phyloP scores from a whole-genome alignment of 1,140 invertebrate genomes.

The Dreissena rostriformis region DNA sequence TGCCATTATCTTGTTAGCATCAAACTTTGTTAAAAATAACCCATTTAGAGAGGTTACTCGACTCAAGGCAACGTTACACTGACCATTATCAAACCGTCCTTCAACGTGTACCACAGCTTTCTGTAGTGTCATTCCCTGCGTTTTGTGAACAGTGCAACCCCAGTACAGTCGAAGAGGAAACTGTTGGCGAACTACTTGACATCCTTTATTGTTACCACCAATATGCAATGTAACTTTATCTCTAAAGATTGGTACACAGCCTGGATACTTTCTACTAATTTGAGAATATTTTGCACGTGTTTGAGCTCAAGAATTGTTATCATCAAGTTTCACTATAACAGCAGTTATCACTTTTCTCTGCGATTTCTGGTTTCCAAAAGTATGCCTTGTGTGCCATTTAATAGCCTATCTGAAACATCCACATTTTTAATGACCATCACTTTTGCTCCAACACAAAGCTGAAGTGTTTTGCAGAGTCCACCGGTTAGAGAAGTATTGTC shows the following conservation, averaged over 20 bases:
- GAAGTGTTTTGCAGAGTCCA: neutral
- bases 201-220: neutral
- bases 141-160: slow-evolving; percentile 33
- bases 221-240: slow-evolving; percentile 11
- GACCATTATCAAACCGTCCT: slow-evolving; percentile 29
- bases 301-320: slow-evolving; percentile 4
- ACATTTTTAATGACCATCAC: slow-evolving; percentile 23
- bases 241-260: slow-evolving; percentile 21
- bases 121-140: slow-evolving; percentile 1
- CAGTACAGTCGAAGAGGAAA: slow-evolving; percentile 19
- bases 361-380: slow-evolving; percentile 21
- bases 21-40: slow-evolving; percentile 6
- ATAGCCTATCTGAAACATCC: slow-evolving; percentile 16
- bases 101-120: neutral
- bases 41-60: slow-evolving; percentile 22
- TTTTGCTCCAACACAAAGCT: slow-evolving; percentile 19
- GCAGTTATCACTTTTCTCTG: slow-evolving; percentile 2
- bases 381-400: slow-evolving; percentile 26
- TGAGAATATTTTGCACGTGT: slow-evolving; percentile 6
- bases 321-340: slow-evolving; percentile 23
- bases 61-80: slow-evolving; percentile 22
- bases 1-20: slow-evolving; percentile 3
- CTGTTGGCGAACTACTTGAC: slow-evolving; percentile 16
- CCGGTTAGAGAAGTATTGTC: slow-evolving; percentile 5
- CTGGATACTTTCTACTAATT: slow-evolving; percentile 13